Percentiles rank a stretch among this genome's conserved stretches.
Conservation (phyloP, 1,140 invertebrate species). For the Acromyrmex heyeri region DNA sequence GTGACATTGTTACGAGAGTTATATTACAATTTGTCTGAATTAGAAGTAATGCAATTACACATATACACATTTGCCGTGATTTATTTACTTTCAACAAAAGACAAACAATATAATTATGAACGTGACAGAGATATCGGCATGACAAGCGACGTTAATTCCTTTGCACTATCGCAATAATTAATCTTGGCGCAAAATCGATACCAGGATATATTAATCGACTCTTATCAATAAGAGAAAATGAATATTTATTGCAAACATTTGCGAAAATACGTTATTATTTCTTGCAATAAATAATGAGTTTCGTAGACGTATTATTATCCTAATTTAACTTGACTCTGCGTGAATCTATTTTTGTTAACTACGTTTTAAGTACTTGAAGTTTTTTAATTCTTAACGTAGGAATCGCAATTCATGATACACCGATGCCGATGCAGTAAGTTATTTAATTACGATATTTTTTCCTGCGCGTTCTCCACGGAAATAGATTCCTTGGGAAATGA, state of each 20-base stretch:
- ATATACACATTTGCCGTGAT: neutral
- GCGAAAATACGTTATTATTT: neutral
- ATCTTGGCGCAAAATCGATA: slow-evolving; percentile 54
- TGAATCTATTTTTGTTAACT: too few species aligned
- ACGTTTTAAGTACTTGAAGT: too few species aligned
- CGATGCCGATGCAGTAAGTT: neutral
- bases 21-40: neutral
- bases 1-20: neutral
- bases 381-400: too few species aligned
- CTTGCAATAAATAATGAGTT: neutral
- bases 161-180: slow-evolving; percentile 34
- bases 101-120: neutral
- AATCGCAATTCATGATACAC: too few species aligned
- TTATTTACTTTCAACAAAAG: neutral
- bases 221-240: slow-evolving; percentile 6
- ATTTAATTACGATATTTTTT: slow-evolving; percentile 14
- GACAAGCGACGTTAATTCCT: slow-evolving; percentile 31
- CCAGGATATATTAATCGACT: slow-evolving; percentile 12
- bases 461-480: neutral
- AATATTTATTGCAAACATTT: neutral
- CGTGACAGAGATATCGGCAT: neutral
- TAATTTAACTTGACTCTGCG: too few species aligned
- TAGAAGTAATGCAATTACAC: neutral
- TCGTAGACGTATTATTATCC: neutral
- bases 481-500: slow-evolving; percentile 24